These are phyloP conservation scores for Pseudomyrmex pallidus DNA, from an alignment of 1,140 invertebrate genomes.

Conservation along the genomic window DNA sequence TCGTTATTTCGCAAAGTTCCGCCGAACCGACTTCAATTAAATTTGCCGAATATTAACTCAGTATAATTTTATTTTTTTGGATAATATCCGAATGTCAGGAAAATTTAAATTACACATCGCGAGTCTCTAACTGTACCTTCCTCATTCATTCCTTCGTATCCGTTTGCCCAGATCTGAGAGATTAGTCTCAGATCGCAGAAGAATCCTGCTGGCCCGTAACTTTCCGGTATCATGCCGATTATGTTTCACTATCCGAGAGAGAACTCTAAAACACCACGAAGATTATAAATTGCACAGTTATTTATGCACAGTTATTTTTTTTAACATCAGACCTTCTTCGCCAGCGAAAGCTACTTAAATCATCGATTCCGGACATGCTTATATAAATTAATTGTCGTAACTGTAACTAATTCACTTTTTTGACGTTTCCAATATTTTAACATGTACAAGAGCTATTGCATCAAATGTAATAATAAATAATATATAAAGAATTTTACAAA, in stretches of 20 bases:
- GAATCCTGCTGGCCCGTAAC: conserved; percentile 58
- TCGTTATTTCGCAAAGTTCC: no score
- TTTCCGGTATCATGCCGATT: conserved; percentile 70
- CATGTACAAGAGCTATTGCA: no score
- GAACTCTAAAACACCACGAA: neutral
- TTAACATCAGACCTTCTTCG: neutral
- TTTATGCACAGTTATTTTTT: no score
- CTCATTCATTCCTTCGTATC: conserved; percentile 54
- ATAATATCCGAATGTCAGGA: neutral
- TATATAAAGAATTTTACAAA: no score
- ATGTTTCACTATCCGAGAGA: conserved; percentile 7
- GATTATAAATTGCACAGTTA: neutral
- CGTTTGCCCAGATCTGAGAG: conserved; percentile 62
- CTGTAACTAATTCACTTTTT: no score
- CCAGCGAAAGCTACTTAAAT: conserved; percentile 4
- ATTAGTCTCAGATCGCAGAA: conserved; percentile 70
- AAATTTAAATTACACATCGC: neutral
- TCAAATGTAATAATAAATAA: no score
- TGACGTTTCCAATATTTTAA: no score
- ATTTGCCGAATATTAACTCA: no score
- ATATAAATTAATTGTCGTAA: no score
- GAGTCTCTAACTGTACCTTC: conserved; percentile 54
- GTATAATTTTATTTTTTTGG: neutral
- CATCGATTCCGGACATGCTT: neutral
- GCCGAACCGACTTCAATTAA: no score